Base-by-base conservation (phyloP, 2,888 invertebrate species). In the Agrotis segetum region DNA sequence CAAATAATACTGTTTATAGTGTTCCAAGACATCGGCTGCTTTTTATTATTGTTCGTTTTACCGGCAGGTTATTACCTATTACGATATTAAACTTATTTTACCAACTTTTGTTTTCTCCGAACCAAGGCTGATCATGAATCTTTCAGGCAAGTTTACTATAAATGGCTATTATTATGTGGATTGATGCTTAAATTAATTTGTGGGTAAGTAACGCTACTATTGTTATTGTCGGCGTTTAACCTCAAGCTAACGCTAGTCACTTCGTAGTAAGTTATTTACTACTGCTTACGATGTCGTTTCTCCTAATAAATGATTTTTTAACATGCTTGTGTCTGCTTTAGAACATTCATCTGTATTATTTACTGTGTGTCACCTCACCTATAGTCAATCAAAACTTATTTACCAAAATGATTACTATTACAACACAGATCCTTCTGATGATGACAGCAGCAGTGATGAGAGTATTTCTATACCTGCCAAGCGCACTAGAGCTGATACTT, bases 391-490 rank as follows among this genome's bases (percentile, higher is more conserved):
- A 29, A 19, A 24, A 44, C 11, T 29, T 9, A 24, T 4, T 14
- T 40, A 69, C 3, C 13, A 19, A 24, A 19, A 40, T 17, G 4
- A 2, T 4, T 24, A 44, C 34, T 21, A 2, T 6, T 24, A 40
- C 9, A 11, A 40, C 1, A 40, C 53, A 93, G 93, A 93, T 85
- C 89, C 91, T 46, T 93, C 93, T 55, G 94, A 94, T 75, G 94
- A 94, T 65, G 95, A 94, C 46, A 93, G 93, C 46, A 95, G 94
- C 82, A 94, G 95, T 78, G 94, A 93, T 83, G 95, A 93, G 74
- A 89, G 88, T 74, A 71, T 89, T 14, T 40, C 64, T 46, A 81
- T 89, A 16, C 90, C 95, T 50, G 91, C 91, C 2, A 96, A 96
- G 84, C 89, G 95, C 46, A 77, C 86, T 4, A 89, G 96, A 68